phyloP scores from a whole-genome alignment of 2,888 invertebrate species.

The Tholera decimalis region DNA sequence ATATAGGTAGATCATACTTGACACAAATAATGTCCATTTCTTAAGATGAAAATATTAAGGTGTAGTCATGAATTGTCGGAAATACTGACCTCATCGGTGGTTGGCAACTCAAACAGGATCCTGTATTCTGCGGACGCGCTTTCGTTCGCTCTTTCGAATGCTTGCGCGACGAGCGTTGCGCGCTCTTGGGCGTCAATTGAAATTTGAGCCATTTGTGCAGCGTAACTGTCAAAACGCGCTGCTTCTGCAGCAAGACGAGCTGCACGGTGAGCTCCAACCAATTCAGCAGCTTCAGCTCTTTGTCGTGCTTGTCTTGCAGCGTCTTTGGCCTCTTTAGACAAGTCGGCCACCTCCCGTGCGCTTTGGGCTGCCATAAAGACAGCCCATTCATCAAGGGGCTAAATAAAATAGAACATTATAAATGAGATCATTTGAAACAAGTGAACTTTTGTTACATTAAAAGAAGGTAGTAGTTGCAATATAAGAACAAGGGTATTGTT shows the following conservation, averaged over 20 bases:
- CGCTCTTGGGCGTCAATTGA: neutral
- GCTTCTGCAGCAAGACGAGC: too few relatives aligned
- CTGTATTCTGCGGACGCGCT: neutral
- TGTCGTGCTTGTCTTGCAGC: too few relatives aligned
- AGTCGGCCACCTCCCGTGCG: neutral
- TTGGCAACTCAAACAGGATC: too few relatives aligned
- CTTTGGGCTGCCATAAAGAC: neutral
- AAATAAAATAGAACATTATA: neutral
- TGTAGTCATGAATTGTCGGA: neutral
- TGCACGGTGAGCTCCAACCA: too few relatives aligned
- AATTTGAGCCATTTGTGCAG: neutral
- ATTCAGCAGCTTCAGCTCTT: too few relatives aligned
- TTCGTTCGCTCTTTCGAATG: neutral
- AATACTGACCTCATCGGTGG: neutral
- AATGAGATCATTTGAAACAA: neutral
- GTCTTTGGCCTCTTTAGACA: neutral
- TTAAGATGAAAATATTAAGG: too few relatives aligned
- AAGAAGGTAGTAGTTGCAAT: too few relatives aligned
- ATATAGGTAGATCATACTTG: too few relatives aligned
- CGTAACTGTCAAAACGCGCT: neutral
- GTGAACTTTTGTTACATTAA: neutral
- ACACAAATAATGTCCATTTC: too few relatives aligned
- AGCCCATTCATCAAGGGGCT: neutral
- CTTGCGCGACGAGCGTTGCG: neutral
- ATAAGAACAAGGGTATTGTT: neutral